Evolutionary conservation across 1,140 invertebrate species (phyloP).

Genomic region (Hylyphantes graminicola): DNA sequence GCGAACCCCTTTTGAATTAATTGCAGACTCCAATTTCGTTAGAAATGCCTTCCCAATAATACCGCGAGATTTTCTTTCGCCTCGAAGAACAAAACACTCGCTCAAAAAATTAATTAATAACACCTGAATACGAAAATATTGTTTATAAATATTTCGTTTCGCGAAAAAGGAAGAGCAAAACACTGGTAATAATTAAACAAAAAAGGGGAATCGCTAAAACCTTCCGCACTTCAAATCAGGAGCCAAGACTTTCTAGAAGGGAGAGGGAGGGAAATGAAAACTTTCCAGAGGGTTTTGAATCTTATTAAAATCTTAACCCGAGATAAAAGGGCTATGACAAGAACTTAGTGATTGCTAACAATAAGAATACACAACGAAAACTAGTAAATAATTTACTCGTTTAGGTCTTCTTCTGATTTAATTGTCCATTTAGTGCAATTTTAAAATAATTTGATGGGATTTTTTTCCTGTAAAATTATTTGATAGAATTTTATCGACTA

Average conservation of each 20-base stretch:
- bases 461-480: too few relatives aligned
- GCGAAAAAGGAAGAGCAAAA: neutral
- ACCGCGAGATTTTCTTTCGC: constrained; percentile 41
- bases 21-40: constrained; percentile 56
- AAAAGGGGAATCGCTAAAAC: constrained; percentile 29
- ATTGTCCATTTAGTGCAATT: too few relatives aligned
- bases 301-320: constrained; percentile 24
- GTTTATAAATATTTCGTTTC: constrained; percentile 55
- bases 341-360: neutral
- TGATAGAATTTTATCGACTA: too few relatives aligned
- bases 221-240: constrained; percentile 20
- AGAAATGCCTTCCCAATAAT: constrained; percentile 48
- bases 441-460: too few relatives aligned
- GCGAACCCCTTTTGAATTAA: constrained; percentile 59
- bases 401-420: neutral
- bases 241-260: neutral
- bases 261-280: neutral
- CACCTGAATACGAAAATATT: constrained; percentile 56
- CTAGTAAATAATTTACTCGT: neutral
- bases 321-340: neutral
- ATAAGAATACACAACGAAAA: constrained; percentile 17
- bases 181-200: constrained; percentile 45
- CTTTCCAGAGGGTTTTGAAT: neutral
- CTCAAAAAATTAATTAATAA: constrained; percentile 59
- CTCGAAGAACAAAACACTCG: constrained; percentile 40